These are phyloP conservation scores for Caranx melampygus DNA, from an alignment of 2,113 vertebrate genomes.

Conservation along the genomic window DNA sequence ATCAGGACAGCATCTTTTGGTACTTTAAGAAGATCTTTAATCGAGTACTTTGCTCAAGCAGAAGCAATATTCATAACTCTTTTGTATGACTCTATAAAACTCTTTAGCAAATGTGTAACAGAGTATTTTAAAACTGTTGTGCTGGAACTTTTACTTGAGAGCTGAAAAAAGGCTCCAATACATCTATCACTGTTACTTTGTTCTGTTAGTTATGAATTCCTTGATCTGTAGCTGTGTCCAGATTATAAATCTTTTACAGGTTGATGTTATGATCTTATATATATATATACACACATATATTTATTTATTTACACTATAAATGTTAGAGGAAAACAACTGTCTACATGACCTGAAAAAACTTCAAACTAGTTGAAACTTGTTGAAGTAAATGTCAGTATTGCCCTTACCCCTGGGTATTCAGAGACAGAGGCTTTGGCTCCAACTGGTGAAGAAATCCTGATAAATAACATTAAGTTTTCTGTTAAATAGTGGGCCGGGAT, in stretches of 20 bases:
- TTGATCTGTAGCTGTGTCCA: background rate
- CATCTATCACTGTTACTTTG: background rate
- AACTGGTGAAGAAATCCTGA: background rate
- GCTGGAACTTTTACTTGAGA: background rate
- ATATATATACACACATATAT: too few species aligned
- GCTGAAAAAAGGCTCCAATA: background rate
- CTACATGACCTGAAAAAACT: background rate
- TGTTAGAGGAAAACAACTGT: background rate
- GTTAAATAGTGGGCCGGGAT: background rate
- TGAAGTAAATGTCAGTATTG: background rate
- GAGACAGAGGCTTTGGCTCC: background rate
- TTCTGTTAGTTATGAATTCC: background rate
- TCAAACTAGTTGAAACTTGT: background rate
- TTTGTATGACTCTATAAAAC: background rate
- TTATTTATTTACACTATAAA: too few species aligned
- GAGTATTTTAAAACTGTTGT: background rate
- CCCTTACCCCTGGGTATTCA: background rate
- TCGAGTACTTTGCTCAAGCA: background rate
- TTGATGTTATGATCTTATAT: too few species aligned
- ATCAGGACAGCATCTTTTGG: background rate
- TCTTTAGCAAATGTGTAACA: background rate
- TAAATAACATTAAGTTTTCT: too few species aligned
- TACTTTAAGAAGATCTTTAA: background rate
- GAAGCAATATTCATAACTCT: background rate
- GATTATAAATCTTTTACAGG: background rate